These are phyloP conservation scores for Pomatorhinus ruficollis DNA, from an alignment of 2,113 vertebrate genomes.

Conservation along the genomic window DNA sequence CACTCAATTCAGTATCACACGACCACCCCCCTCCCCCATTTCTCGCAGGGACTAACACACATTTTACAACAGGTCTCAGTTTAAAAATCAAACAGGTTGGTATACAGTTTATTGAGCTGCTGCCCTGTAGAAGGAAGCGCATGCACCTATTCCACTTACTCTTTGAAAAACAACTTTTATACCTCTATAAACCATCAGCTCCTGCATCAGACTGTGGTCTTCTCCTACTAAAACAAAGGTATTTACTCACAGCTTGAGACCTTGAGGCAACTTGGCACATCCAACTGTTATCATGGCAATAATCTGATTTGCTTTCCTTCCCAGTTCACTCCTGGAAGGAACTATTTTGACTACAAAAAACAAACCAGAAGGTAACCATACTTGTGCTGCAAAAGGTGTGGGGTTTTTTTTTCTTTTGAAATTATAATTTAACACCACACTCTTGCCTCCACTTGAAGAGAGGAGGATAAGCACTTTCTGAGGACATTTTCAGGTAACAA, in stretches of 20 bases:
- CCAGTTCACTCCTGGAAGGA: conserved; percentile 56
- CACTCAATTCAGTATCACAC: background rate
- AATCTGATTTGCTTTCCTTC: conserved; percentile 56
- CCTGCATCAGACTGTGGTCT: background rate
- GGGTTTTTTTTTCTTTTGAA: background rate
- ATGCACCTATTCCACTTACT: background rate
- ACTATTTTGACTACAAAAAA: background rate
- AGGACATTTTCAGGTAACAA: background rate
- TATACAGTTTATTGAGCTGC: background rate
- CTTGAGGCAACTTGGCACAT: conserved; percentile 59
- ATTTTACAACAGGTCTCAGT: background rate
- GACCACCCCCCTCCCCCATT: background rate
- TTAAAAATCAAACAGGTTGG: background rate
- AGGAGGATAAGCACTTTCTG: background rate
- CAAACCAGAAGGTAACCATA: background rate
- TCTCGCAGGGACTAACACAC: background rate
- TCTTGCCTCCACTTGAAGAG: background rate
- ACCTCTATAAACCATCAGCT: background rate
- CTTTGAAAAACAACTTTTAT: background rate
- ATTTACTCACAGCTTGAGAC: conserved; percentile 57
- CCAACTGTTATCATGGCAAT: conserved; percentile 28
- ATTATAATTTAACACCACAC: background rate
- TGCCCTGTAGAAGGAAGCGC: background rate
- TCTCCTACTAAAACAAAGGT: conserved; percentile 29
- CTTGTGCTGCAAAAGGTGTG: background rate